phyloP scores from a whole-genome alignment of 1,140 invertebrate genomes.

The Tyrophagus putrescentiae region DNA sequence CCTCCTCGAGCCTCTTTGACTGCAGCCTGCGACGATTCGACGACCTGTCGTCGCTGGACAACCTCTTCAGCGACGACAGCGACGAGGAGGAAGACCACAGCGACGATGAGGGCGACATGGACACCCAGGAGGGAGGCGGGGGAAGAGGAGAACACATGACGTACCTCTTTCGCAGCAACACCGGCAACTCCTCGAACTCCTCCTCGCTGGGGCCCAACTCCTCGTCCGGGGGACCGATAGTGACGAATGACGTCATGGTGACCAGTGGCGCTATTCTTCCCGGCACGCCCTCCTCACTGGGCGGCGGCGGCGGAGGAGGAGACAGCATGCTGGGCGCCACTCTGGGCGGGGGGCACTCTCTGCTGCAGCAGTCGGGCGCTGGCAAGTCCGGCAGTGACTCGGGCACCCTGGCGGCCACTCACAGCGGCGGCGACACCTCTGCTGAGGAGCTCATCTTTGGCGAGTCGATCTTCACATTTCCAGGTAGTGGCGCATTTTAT shows the following conservation, averaged over 20 bases:
- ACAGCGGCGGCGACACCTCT: no score
- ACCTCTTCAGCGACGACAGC: neutral
- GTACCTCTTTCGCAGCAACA: neutral
- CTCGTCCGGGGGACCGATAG: neutral
- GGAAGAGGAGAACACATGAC: no score
- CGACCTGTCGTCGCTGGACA: neutral
- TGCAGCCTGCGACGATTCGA: neutral
- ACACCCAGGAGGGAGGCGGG: neutral
- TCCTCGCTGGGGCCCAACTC: neutral
- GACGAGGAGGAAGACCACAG: neutral
- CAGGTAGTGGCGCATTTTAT: neutral
- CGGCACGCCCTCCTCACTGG: no score
- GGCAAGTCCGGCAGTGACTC: no score
- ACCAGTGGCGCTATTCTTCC: neutral
- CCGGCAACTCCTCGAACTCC: neutral
- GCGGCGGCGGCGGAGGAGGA: neutral
- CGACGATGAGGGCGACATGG: neutral
- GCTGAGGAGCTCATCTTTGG: neutral
- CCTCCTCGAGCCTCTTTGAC: no score
- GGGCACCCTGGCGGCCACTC: no score
- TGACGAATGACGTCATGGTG: neutral
- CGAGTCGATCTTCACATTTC: neutral
- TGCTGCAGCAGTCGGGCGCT: no score
- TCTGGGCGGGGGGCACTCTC: no score
- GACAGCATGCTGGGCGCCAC: neutral